Evolutionary conservation across 2,113 vertebrate genomes (phyloP).

Genomic region (Larimichthys polyactis): DNA sequence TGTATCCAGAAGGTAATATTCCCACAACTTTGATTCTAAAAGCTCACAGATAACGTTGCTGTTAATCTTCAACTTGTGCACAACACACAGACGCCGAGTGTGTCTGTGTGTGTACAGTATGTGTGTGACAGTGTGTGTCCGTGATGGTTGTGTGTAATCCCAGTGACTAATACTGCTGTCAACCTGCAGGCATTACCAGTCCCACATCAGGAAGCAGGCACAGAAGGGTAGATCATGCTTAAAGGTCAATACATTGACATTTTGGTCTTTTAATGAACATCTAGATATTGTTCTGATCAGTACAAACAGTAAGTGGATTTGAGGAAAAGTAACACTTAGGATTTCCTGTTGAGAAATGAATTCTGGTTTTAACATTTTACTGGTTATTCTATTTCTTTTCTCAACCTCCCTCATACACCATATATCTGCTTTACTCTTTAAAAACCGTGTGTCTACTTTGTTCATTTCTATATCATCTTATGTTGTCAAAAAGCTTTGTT

Average conservation of each 20-base stretch:
- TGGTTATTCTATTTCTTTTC: not conserved
- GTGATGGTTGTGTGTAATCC: conserved; percentile 64
- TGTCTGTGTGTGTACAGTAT: conserved; percentile 31
- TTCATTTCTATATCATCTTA: not conserved
- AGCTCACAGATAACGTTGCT: conserved; percentile 16
- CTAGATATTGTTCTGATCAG: not conserved
- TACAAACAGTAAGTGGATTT: not conserved
- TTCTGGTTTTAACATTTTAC: not conserved
- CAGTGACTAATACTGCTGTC: conserved; percentile 65
- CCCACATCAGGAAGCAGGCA: conserved; percentile 58
- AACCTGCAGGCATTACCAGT: conserved; percentile 50
- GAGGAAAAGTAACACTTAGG: not conserved
- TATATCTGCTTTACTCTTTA: not conserved
- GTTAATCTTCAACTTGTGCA: conserved; percentile 59
- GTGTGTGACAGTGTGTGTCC: conserved; percentile 31
- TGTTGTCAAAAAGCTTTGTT: not conserved
- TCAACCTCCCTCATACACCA: not conserved
- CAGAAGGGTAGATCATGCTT: conserved; percentile 4
- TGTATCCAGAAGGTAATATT: conserved; percentile 23
- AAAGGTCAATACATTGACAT: conserved; percentile 35
- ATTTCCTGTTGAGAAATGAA: not conserved
- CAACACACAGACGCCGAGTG: conserved; percentile 41
- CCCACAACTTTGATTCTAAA: conserved; percentile 34
- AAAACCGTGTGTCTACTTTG: not conserved
- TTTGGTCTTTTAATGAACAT: conserved; percentile 14